These are phyloP conservation scores for Helarctos malayanus DNA, from an alignment of 2,797 vertebrate species.

Conservation along the genomic window DNA sequence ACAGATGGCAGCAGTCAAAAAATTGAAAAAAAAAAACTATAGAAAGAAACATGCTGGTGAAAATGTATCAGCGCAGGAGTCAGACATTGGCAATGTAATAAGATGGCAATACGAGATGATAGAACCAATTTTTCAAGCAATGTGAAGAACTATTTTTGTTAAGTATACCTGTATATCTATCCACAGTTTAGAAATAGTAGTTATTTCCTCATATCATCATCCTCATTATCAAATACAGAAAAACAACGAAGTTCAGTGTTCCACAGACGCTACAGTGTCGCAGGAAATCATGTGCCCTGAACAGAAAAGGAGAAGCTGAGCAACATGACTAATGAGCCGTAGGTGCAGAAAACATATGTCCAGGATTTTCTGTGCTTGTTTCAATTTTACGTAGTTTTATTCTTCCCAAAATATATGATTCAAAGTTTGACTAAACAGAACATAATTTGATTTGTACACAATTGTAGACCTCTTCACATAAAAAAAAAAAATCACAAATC, in stretches of 20 bases:
- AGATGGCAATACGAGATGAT: neutral
- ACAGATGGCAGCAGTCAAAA: conserved; percentile 61
- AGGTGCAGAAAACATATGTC: neutral
- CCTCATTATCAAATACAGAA: neutral
- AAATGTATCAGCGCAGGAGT: neutral
- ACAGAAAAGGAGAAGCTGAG: neutral
- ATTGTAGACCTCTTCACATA: neutral
- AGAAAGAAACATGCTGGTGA: neutral
- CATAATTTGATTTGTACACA: neutral
- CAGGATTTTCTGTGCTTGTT: neutral
- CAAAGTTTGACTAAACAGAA: neutral
- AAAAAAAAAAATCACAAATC: conserved; percentile 20
- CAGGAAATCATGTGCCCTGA: neutral
- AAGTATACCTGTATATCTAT: neutral
- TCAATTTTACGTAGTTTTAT: conserved; percentile 33
- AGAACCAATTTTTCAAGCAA: neutral
- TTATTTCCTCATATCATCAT: neutral
- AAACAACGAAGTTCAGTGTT: neutral
- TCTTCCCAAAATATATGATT: neutral
- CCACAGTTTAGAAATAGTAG: neutral
- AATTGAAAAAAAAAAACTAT: neutral
- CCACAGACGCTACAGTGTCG: too few relatives aligned
- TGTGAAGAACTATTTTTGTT: neutral
- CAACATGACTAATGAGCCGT: neutral
- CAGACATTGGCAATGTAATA: neutral